Evolutionary conservation across 2,888 invertebrate species (phyloP).

Genomic region (Steromphala cineraria): DNA sequence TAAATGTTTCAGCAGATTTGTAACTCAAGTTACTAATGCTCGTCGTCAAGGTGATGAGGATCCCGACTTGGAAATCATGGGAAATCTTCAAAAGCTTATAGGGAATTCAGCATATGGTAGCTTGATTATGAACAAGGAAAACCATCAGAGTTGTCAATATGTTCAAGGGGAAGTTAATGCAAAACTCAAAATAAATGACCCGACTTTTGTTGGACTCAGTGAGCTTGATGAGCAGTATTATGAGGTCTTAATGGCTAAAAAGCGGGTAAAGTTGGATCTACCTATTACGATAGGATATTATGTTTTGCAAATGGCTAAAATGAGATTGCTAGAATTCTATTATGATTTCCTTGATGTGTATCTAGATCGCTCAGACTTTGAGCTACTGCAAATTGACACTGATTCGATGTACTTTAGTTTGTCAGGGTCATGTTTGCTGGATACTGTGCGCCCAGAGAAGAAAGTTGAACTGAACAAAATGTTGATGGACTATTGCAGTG

Average conservation of each 20-base stretch:
- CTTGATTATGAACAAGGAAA: neutral
- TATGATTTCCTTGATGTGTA: too few species aligned
- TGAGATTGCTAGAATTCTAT: too few species aligned
- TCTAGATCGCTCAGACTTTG: too few species aligned
- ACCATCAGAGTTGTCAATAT: neutral
- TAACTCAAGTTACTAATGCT: neutral
- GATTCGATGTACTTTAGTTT: too few species aligned
- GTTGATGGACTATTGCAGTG: too few species aligned
- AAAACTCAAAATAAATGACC: neutral
- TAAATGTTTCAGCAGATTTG: neutral
- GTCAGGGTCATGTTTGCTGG: too few species aligned
- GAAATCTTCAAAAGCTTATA: neutral
- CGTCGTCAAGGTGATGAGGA: neutral
- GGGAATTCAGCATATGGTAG: neutral
- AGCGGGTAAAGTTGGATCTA: neutral
- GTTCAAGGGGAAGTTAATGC: neutral
- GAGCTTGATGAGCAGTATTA: neutral
- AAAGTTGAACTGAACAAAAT: too few species aligned
- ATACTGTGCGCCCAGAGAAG: too few species aligned
- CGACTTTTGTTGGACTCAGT: neutral
- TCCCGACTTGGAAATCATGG: neutral
- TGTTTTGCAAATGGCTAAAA: too few species aligned
- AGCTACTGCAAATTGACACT: too few species aligned
- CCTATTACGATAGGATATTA: neutral
- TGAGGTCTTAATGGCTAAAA: neutral